Evolutionary conservation across 2,797 vertebrate species (phyloP), one percentile per base, ranked within the genome.

Genomic region (Hylomyscus alleni): DNA sequence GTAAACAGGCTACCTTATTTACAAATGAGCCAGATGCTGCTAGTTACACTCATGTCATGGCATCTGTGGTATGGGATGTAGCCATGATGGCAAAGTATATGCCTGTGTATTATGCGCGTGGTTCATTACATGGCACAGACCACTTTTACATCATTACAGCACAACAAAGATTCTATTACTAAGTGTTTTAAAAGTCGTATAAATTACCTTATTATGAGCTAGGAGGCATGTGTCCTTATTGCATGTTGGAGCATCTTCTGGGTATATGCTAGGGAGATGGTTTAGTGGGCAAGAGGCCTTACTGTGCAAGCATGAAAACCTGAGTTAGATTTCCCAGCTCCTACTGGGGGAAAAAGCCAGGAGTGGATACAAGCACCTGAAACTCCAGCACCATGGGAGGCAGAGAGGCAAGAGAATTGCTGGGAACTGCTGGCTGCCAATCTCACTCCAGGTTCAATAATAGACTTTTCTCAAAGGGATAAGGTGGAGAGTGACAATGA

Each of bases 1-100:
- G 17, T 29, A 44, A 37, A 83, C 29, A 65, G 2, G 34, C 11
- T 15, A 37, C 84, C 60, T 89, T 82, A 20, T 81, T 89, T 69
- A 47, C 6, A 44, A 56, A 83, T 72, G 34, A 9, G 2, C 9
- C 54, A 11, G 31, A 11, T 13, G 19, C 54, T 6, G 13, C 17
- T 3, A 20, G 58, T 20, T 20, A 29, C 10, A 26, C 13, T 62
- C 26, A 52, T 34, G 6, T 9, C 54, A 1, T 0, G 0, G 0
- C 4, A 15, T 29, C 65, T 67, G 4, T 3, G 10, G 22, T 0
- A 2, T 3, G 19, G 17, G 44, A 17, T 12, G 67, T 8, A 62
- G 19, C 14, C 15, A 20, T 4, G 44, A 22, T 1, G 29, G 44
- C 0, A 19, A 89, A 72, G 14, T 19, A 24, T 17, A 24, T 0